A percentile compares a stretch with the other conserved stretches of the same genome.
Evolutionary conservation across 2,888 invertebrate genomes (phyloP).

Genomic region (Gastrophysa polygoni): DNA sequence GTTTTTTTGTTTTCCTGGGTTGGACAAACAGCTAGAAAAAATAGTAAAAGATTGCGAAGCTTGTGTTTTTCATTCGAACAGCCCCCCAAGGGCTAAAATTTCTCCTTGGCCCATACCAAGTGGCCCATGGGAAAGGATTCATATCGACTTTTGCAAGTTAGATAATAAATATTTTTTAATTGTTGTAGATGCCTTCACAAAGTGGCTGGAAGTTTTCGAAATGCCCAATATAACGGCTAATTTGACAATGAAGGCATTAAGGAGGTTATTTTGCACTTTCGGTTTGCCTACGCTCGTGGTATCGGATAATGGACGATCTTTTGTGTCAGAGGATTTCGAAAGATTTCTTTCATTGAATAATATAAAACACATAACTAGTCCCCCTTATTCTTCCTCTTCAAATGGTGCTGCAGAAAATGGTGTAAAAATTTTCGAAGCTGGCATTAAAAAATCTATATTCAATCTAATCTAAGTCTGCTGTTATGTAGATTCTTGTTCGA

Average conservation of each 20-base stretch:
- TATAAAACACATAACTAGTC: slow-evolving; percentile 1
- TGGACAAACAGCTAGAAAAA: neutral
- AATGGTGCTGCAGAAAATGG: no score
- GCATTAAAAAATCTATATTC: neutral
- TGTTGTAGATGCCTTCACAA: neutral
- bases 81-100: no score
- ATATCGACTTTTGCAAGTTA: neutral
- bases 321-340: neutral
- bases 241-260: neutral
- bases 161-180: neutral
- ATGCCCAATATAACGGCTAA: no score
- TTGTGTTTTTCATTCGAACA: no score
- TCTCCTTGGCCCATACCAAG: no score
- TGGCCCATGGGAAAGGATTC: neutral
- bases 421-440: no score
- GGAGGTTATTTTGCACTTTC: neutral
- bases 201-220: no score
- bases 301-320: neutral
- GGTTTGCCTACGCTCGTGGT: no score
- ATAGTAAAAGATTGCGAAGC: neutral
- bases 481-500: no score
- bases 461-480: no score
- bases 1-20: neutral
- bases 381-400: neutral
- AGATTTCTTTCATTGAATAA: no score